Base-by-base conservation (phyloP, 1,140 invertebrate genomes). In the Pseudomyrmex sp. region DNA sequence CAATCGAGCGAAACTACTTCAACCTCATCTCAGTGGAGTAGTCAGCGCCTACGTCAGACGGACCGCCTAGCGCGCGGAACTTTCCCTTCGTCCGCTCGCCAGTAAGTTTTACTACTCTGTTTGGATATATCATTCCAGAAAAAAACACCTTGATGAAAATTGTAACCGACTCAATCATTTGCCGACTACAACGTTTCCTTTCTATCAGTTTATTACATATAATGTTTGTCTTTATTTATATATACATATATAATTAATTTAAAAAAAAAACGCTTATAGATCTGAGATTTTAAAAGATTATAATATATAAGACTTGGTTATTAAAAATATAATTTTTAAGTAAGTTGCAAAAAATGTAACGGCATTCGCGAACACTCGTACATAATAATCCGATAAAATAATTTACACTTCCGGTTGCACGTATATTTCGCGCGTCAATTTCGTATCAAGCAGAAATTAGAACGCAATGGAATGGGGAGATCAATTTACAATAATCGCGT, bases 391-490 rank as follows among this genome's bases (percentile, higher is more conserved):
- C 26, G 23, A 79, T 70, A 70, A 70, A 26, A 15, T 2, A 15
- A 59, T 79, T 58, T 79, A 48, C 5, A 7, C 58, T 79, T 76
- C 18, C 26, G 10, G 18, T 56, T 23, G 35, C n/a, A 9, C 70
- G 15, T 18, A 35, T 61, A 9, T 1, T 18, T 18, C 13, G 35
- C 59, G 20, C 18, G n/a, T 12, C 50, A 20, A 52, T 58, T 73
- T 83, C n/a, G 20, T 82, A 23, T 62, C 61, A 20, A 20, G 10
- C 44, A 65, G 68, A 61, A 79, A 80, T 69, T 46, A 44, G 74
- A 26, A 10, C 7, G 10, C 12, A 61, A 69, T 3, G 1, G 48
- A 8, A 63, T 56, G 26, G 26, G 26, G 46, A 54, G 44, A 65
- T 73, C 13, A 46, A 50, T n/a, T 82, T 73, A 62, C 56, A 72